Conservation (phyloP, 2,113 vertebrate species). For the Bambusicola thoracicus region DNA sequence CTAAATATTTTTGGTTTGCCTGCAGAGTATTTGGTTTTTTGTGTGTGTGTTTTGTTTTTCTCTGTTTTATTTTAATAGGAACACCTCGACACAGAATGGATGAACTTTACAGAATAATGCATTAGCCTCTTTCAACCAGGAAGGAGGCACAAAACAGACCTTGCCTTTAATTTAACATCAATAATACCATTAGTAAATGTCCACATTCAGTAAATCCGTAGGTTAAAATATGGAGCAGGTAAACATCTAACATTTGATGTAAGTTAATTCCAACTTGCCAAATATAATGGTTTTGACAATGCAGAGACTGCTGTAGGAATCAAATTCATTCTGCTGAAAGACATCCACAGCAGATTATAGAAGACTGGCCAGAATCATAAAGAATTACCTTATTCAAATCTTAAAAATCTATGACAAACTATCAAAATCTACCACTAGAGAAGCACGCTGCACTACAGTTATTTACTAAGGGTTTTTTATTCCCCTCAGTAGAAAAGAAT, state of each 20-base stretch:
- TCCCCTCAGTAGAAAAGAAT: neutral
- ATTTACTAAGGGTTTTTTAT: neutral
- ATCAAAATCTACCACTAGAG: neutral
- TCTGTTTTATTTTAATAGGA: neutral
- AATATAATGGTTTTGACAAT: neutral
- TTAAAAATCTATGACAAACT: neutral
- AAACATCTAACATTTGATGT: neutral
- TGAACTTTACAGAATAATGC: neutral
- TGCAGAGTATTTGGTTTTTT: neutral
- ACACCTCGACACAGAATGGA: neutral
- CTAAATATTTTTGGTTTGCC: neutral
- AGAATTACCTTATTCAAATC: neutral
- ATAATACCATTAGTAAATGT: neutral
- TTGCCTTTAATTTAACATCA: neutral
- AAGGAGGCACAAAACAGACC: neutral
- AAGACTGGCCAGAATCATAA: neutral
- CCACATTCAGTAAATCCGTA: neutral
- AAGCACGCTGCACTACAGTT: neutral
- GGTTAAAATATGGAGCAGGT: neutral
- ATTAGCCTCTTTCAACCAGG: neutral
- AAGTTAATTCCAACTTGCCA: neutral
- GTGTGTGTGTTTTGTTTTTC: neutral
- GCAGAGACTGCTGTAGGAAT: neutral
- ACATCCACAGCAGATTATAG: neutral
- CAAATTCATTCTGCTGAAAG: neutral